Percentiles rank a stretch among this genome's conserved stretches.
These are phyloP conservation scores for Microplitis deprimator DNA, from an alignment of 2,888 invertebrate species.

Conservation along the genomic window DNA sequence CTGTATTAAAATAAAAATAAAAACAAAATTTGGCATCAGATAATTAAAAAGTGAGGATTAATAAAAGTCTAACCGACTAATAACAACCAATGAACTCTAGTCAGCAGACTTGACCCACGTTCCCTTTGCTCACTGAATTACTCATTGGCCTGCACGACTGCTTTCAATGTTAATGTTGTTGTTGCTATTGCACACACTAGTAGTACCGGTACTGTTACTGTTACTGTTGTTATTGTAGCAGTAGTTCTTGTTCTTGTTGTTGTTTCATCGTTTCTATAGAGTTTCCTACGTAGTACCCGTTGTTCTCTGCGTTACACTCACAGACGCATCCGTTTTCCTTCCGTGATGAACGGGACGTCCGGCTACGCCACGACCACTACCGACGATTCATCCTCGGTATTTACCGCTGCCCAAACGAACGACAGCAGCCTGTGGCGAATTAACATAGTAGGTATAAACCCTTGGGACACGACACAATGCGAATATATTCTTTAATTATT, in stretches of 20 bases:
- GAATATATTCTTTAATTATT: neutral
- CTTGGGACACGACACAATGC: neutral
- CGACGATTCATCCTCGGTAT: conserved; percentile 38
- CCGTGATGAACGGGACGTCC: conserved; percentile 42
- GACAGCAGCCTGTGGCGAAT: conserved; percentile 30
- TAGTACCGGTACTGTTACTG: neutral
- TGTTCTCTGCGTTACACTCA: conserved; percentile 31
- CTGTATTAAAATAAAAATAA: too few species aligned
- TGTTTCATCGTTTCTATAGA: neutral
- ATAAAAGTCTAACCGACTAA: neutral
- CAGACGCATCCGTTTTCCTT: conserved; percentile 38
- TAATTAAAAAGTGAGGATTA: neutral
- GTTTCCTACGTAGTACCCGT: neutral
- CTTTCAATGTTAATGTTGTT: neutral
- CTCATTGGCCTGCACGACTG: neutral
- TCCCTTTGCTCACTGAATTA: neutral
- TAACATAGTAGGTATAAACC: conserved; percentile 28
- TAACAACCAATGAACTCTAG: neutral
- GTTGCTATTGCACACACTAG: neutral
- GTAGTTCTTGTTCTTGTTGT: neutral
- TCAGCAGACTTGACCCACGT: neutral
- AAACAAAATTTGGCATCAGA: neutral
- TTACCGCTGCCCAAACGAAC: conserved; percentile 39
- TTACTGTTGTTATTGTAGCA: neutral
- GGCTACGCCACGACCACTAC: conserved; percentile 11